These are phyloP conservation scores for Aphrophora alni DNA, from an alignment of 2,888 invertebrate species.

Conservation along the genomic window DNA sequence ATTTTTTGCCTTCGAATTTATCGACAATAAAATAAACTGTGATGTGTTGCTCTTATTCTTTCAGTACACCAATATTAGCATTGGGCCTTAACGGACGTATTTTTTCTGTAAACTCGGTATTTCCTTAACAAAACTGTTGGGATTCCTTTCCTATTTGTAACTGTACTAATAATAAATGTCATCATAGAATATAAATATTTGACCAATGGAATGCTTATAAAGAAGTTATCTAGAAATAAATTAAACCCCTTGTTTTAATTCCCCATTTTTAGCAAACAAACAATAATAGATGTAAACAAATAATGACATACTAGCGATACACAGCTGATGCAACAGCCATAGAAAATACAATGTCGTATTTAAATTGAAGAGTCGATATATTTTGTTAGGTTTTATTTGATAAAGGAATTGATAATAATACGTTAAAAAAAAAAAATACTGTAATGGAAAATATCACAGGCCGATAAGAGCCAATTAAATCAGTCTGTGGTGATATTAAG, in stretches of 20 bases:
- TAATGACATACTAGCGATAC: too few relatives aligned
- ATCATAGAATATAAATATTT: constrained; percentile 15
- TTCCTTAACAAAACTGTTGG: not conserved
- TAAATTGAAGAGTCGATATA: too few relatives aligned
- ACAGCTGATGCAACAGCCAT: too few relatives aligned
- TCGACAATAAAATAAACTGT: constrained; percentile 29
- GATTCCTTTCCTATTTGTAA: too few relatives aligned
- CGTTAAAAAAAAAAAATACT: too few relatives aligned
- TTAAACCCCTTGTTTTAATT: constrained; percentile 25
- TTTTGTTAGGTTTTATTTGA: too few relatives aligned
- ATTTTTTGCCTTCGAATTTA: constrained; percentile 1
- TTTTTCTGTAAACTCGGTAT: not conserved
- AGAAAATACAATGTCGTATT: too few relatives aligned
- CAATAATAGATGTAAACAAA: too few relatives aligned
- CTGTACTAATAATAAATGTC: constrained; percentile 26
- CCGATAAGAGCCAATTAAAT: too few relatives aligned
- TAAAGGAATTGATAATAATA: too few relatives aligned
- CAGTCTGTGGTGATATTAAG: too few relatives aligned
- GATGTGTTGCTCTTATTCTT: constrained; percentile 18
- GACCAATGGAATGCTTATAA: constrained; percentile 16
- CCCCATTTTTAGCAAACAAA: constrained; percentile 12
- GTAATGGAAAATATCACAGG: too few relatives aligned
- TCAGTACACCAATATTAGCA: constrained; percentile 23
- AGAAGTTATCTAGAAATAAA: constrained; percentile 31
- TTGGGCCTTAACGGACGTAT: constrained; percentile 30